These are phyloP conservation scores for Aphelinus atriplicis DNA, from an alignment of 1,140 invertebrate genomes.

Conservation along the genomic window DNA sequence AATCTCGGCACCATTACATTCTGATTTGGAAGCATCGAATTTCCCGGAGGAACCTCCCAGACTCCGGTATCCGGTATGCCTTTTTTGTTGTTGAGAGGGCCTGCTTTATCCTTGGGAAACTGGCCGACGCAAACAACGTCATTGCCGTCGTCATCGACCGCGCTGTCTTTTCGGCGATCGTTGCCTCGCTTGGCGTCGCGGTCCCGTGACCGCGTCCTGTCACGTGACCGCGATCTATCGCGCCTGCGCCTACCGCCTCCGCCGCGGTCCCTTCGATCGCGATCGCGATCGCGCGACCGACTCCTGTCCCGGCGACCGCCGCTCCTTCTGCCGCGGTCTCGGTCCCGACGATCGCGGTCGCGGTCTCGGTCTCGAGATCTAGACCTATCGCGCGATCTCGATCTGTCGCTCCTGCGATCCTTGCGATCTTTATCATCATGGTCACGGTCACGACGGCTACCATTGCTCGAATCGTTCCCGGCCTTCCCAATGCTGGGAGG, in stretches of 20 bases:
- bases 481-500: conserved; percentile 42
- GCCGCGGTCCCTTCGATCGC: conserved; percentile 56
- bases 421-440: conserved; percentile 64
- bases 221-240: conserved; percentile 50
- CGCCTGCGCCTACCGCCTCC: conserved; percentile 56
- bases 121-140: conserved; percentile 63
- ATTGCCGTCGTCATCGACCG: conserved; percentile 50
- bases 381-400: conserved; percentile 60
- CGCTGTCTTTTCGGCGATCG: conserved; percentile 58
- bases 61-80: conserved; percentile 56
- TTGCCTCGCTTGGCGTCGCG: conserved; percentile 56
- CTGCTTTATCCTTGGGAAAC: conserved; percentile 58
- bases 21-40: conserved; percentile 48
- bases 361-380: conserved; percentile 66
- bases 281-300: conserved; percentile 60
- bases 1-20: conserved; percentile 51
- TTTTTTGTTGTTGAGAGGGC: conserved; percentile 35
- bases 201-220: conserved; percentile 60
- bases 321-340: conserved; percentile 56
- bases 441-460: conserved; percentile 53
- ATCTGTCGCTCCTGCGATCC: conserved; percentile 61
- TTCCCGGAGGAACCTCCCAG: conserved; percentile 64
- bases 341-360: conserved; percentile 67
- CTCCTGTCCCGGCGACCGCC: conserved; percentile 56
- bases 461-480: conserved; percentile 12